Evolutionary conservation across 1,140 invertebrate genomes (phyloP), one percentile per base, ranked within the genome.

Genomic region (Drosophila leontia): DNA sequence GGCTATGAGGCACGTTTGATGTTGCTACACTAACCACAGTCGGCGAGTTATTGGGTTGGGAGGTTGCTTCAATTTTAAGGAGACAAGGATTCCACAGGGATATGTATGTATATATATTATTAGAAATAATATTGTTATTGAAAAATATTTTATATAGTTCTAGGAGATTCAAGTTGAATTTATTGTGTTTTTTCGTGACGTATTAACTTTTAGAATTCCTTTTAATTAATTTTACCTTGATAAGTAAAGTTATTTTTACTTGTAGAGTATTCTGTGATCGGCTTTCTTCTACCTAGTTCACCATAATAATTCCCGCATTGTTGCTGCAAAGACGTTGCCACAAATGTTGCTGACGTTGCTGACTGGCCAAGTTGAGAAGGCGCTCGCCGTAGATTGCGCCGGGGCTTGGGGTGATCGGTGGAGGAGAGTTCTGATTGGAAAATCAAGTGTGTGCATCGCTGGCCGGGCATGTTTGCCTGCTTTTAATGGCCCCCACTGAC

Each of bases 401-500:
- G 53, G 32, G 13, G 3, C 11, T 29, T 3, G 19, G 13, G 37
- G 26, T 39, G 44, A 7, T 4, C 13, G 56, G 15, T 0, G 32
- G 32, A 13, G 32, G 58, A 41, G 69, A 41, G 78, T 87, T 87
- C 84, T 87, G 84, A 87, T 88, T 87, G 84, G 84, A 88, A 87
- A 87, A 87, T 88, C 84, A 88, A 87, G 84, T 83, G 84, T 83
- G 82, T 80, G 64, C 65, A 70, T 82, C 44, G 39, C 35, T 17
- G 75, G 12, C 34, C 53, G 45, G 58, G 62, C 61, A 64, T 75
- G 74, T 75, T 69, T 88, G 84, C 85, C 84, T 80, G 83, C 84
- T 83, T 87, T 87, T 88, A 87, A 87, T 87, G 84, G 84, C 72
- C 71, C 67, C 50, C 68, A 85, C 83, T 86, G 82, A 86, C 81